Evolutionary conservation across 1,140 invertebrate species (phyloP).

Genomic region (Cephus cinctus): DNA sequence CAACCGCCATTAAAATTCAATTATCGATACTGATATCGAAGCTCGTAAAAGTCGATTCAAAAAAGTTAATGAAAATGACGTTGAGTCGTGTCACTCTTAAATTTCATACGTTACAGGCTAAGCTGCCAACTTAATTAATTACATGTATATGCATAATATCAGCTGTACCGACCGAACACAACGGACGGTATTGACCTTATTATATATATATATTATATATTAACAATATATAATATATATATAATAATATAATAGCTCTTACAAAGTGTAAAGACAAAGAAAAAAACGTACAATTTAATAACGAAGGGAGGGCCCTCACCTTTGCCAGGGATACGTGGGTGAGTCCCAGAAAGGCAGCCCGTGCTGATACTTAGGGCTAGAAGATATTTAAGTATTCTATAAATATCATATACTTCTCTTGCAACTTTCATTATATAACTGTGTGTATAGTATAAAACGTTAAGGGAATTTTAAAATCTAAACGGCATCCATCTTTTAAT

Average conservation of each 20-base stretch:
- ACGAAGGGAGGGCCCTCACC: too few species aligned
- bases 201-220: not conserved
- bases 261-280: too few species aligned
- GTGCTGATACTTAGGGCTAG: conserved; percentile 31
- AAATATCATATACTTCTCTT: conserved; percentile 29
- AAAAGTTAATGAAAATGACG: too few species aligned
- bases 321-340: too few species aligned
- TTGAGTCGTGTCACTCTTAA: too few species aligned
- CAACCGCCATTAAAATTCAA: too few species aligned
- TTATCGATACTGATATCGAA: too few species aligned
- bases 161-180: conserved; percentile 19
- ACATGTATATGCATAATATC: conserved; percentile 23
- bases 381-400: conserved; percentile 30
- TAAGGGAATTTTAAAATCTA: conserved; percentile 43
- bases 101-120: too few species aligned
- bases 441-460: conserved; percentile 33
- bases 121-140: conserved; percentile 17
- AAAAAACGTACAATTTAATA: not conserved
- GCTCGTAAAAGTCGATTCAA: too few species aligned
- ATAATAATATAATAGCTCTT: too few species aligned
- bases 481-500: conserved; percentile 19
- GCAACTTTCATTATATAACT: conserved; percentile 34
- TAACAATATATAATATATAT: not conserved
- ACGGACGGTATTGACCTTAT: not conserved
- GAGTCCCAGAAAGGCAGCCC: conserved; percentile 2